Base-by-base conservation (phyloP, 2,113 vertebrate species). In the Gnathonemus echidnorhynchus region DNA sequence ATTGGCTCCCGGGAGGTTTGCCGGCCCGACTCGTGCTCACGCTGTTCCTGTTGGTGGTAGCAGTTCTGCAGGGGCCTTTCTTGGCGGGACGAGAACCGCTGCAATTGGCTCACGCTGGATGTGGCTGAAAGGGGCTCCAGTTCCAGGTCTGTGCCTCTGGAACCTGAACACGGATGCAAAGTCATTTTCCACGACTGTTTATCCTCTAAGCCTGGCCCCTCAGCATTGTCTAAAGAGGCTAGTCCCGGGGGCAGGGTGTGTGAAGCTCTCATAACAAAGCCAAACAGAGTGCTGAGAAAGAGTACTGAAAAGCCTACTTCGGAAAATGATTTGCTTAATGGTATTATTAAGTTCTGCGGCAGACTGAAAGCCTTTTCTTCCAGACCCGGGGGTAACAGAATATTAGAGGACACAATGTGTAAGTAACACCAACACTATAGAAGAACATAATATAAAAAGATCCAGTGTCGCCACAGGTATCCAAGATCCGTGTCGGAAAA, bases 11-110 rank as follows among this genome's bases (percentile, higher is more conserved):
- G 90, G 17, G 94, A 93, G 10, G 92, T 17, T 58, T 74, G 46
- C 39, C 19, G 17, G 2, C 19, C 52, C 15, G 2, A 42, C 15
- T 45, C 49, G 2, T 74, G 24, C 17, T n/a, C 31, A 3, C 15
- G 35, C 0, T 10, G 92, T 90, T 95, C 95, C 5, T 39, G 88
- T 0, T 95, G 92, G 3, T 94, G 93, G 91, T 92, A 90, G 90
- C 95, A 90, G 88, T 91, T 92, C 70, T 39, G 93, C 1, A 94
- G 92, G n/a, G 95, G 94, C 70, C 94, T 91, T 94, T 88, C 91
- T 90, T 92, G 91, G 80, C 91, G 91, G 74, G 95, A 94, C 17
- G 94, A 94, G 52, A 92, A 91, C 86, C 89, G 91, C 1, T 48
- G 15, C 0, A 92, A 90, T 53, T 90, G 91, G 27, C 15, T 52